A percentile compares a stretch with the other conserved stretches of the same genome.
Conservation (phyloP, 2,113 vertebrate species). For the Gnathochromis pfefferi region DNA sequence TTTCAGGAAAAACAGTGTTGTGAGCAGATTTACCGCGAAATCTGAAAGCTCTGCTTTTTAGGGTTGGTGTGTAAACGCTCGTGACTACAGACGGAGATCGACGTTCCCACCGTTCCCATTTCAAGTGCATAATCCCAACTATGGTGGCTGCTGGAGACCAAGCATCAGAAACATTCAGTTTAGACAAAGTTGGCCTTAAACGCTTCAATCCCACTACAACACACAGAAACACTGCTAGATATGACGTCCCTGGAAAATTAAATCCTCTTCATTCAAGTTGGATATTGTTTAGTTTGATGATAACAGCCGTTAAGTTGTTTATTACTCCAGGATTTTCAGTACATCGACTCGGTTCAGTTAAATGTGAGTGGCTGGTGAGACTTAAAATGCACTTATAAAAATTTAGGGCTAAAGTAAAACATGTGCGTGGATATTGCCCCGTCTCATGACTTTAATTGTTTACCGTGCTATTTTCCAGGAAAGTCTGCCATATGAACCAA, state of each 20-base stretch:
- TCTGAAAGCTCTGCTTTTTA: background rate
- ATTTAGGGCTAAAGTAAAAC: background rate
- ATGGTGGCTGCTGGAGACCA: background rate
- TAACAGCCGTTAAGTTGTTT: rapidly evolving
- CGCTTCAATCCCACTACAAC: background rate
- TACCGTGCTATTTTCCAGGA: background rate
- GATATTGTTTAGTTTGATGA: rapidly evolving
- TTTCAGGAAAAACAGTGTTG: background rate
- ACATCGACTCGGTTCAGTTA: background rate
- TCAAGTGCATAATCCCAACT: background rate
- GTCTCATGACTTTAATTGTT: background rate
- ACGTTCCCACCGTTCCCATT: background rate
- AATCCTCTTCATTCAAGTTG: background rate
- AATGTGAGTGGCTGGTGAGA: background rate
- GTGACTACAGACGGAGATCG: background rate
- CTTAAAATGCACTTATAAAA: background rate
- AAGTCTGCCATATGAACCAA: background rate
- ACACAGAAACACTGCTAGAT: background rate
- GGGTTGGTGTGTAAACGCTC: background rate
- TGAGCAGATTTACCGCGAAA: background rate
- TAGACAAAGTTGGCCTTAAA: background rate
- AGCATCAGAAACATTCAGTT: background rate
- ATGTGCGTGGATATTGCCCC: rapidly evolving
- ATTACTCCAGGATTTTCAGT: background rate
- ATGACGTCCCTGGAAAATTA: background rate